These are phyloP conservation scores for Puma concolor DNA, from an alignment of 2,113 vertebrate species.

Conservation along the genomic window DNA sequence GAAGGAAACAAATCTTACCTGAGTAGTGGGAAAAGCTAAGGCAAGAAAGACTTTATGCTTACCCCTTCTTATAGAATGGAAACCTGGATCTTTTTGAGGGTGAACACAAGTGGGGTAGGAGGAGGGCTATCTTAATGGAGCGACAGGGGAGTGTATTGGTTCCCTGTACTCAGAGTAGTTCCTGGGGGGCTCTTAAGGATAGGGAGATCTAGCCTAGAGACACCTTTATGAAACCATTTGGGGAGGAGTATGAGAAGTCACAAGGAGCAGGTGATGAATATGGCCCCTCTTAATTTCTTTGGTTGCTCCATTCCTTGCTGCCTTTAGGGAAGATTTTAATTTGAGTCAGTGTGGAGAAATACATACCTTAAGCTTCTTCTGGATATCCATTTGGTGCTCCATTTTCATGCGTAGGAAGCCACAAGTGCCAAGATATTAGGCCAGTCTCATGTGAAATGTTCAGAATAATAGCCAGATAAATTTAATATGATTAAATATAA, in stretches of 20 bases:
- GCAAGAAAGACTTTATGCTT: neutral
- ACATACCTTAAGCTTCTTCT: neutral
- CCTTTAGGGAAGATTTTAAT: conserved; percentile 1
- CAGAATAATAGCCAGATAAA: neutral
- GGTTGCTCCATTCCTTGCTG: neutral
- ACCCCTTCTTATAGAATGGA: neutral
- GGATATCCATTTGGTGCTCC: neutral
- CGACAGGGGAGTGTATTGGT: neutral
- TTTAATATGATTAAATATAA: conserved; percentile 23
- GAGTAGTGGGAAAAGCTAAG: neutral
- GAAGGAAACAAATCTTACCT: neutral
- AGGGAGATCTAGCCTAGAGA: conserved; percentile 3
- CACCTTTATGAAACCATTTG: neutral
- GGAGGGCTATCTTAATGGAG: neutral
- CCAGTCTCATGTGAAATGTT: neutral
- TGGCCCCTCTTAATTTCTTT: neutral
- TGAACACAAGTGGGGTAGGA: neutral
- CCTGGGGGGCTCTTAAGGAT: neutral
- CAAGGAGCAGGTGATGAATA: neutral
- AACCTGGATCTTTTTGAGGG: neutral
- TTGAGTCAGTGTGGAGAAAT: neutral
- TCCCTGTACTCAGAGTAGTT: neutral
- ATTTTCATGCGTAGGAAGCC: neutral
- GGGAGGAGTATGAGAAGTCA: neutral
- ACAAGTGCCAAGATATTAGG: neutral